These are phyloP conservation scores for Zophobas atratus DNA, from an alignment of 1,140 invertebrate genomes.

Conservation along the genomic window DNA sequence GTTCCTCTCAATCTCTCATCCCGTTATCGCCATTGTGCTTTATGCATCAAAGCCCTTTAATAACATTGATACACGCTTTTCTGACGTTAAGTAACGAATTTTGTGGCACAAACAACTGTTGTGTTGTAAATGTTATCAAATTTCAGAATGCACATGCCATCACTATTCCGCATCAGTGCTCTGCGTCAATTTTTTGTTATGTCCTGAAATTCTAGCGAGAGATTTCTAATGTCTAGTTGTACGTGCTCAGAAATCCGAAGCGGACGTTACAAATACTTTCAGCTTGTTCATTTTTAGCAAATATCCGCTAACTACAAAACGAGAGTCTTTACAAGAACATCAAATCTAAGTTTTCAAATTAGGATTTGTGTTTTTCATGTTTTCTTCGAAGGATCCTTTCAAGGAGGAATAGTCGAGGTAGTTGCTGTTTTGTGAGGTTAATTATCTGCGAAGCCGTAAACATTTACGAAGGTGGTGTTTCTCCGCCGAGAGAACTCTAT, in stretches of 20 bases:
- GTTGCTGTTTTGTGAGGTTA: conserved; percentile 41
- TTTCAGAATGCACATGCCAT: neutral
- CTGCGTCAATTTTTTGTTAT: conserved; percentile 16
- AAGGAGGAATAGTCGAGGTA: conserved; percentile 38
- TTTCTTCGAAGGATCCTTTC: conserved; percentile 21
- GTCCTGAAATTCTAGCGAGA: conserved; percentile 24
- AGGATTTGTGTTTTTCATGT: conserved; percentile 31
- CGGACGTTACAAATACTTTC: neutral
- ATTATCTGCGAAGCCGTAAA: conserved; percentile 46
- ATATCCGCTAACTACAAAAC: neutral
- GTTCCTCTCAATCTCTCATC: too few species aligned
- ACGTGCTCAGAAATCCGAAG: conserved; percentile 19
- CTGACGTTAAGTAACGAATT: too few species aligned
- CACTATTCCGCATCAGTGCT: neutral
- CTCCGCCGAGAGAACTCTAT: conserved; percentile 42
- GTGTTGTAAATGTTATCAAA: neutral
- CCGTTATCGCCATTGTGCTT: too few species aligned
- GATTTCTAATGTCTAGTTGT: conserved; percentile 29
- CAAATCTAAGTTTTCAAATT: conserved; percentile 43
- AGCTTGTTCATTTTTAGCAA: conserved; percentile 20
- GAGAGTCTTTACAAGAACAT: conserved; percentile 4
- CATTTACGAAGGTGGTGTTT: conserved; percentile 45
- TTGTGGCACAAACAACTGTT: neutral
- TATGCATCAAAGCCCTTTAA: too few species aligned
- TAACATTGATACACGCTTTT: too few species aligned